Percentiles rank a stretch among this genome's conserved stretches.
Evolutionary conservation across 2,113 vertebrate genomes (phyloP).

Genomic region (Cyanistes caeruleus): DNA sequence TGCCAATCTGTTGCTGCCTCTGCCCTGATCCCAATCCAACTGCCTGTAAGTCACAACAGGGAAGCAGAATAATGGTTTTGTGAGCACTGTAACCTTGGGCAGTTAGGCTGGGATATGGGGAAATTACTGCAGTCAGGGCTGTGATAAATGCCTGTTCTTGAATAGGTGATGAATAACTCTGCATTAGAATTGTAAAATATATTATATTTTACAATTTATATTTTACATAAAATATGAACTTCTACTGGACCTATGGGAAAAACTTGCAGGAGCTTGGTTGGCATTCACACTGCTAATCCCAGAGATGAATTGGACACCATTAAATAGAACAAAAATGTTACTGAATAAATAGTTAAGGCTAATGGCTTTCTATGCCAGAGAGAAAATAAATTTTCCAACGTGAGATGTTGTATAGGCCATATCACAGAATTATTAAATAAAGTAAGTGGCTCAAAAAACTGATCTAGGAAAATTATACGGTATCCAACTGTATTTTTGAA

Average conservation of each 20-base stretch:
- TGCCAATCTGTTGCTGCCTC: neutral
- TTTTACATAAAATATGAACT: conserved; percentile 51
- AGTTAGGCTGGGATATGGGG: neutral
- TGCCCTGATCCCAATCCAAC: neutral
- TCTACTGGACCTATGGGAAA: conserved; percentile 12
- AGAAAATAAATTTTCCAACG: conserved; percentile 28
- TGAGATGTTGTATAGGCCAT: neutral
- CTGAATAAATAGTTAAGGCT: conserved; percentile 48
- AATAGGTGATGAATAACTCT: conserved; percentile 15
- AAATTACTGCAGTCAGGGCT: neutral
- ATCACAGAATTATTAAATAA: neutral
- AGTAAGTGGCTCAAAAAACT: neutral
- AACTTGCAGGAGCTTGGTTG: neutral
- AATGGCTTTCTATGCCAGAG: conserved; percentile 24
- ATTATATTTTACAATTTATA: conserved; percentile 20
- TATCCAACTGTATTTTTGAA: neutral
- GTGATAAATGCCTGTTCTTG: conserved; percentile 5
- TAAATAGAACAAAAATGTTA: conserved; percentile 51
- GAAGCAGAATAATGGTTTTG: neutral
- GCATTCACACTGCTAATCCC: conserved; percentile 3
- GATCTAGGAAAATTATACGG: neutral
- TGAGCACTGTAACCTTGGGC: conserved; percentile 28
- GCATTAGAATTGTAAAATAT: neutral
- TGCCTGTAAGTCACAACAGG: neutral
- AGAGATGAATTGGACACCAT: conserved; percentile 43